Evolutionary conservation across 2,113 vertebrate genomes (phyloP), one percentile per base, ranked within the genome.

Genomic region (Mastomys natalensis): DNA sequence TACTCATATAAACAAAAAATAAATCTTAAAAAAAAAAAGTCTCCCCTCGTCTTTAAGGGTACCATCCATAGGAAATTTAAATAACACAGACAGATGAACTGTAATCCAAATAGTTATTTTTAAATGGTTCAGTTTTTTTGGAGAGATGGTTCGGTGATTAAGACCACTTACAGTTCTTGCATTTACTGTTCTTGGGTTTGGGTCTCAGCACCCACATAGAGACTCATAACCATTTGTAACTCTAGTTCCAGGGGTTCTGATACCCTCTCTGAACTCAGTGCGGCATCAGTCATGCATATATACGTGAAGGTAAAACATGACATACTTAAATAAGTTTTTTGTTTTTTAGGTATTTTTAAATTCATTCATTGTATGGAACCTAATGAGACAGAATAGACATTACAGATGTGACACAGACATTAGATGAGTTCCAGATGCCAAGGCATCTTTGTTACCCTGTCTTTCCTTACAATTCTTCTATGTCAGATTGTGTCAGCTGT

Each of bases 271-370:
- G 55, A 84, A n/a, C 22, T 34, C 22, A 60, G 22, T 16, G n/a
- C 1, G n/a, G 7, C 24, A 62, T n/a, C 22, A 60, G 34, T 60
- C 37, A 8, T 74, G n/a, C 21, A 84, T 43, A 22, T 6, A 24
- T n/a, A 82, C 37, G 29, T 34, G 60, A 45, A 86, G 16, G 40
- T 29, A 66, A 21, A 64, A 43, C 26, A 64, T 6, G 4, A 64
- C 24, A 85, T 16, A 86, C 40, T 45, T 85, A 64, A 40, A 37
- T 82, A 24, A 17, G 37, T 60, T 60, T 84, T 70, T 72, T 19
- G 6, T 73, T 72, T 73, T 72, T 48, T 5, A 80, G 34, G 74
- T 64, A 92, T 96, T 93, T 93, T 95, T 92, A 92, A 95, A 80
- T 76, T 48, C 3, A 22, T 91, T 40, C 51, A 81, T 74, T 60